phyloP scores from a whole-genome alignment of 2,888 invertebrate genomes.

The Neria commutata region DNA sequence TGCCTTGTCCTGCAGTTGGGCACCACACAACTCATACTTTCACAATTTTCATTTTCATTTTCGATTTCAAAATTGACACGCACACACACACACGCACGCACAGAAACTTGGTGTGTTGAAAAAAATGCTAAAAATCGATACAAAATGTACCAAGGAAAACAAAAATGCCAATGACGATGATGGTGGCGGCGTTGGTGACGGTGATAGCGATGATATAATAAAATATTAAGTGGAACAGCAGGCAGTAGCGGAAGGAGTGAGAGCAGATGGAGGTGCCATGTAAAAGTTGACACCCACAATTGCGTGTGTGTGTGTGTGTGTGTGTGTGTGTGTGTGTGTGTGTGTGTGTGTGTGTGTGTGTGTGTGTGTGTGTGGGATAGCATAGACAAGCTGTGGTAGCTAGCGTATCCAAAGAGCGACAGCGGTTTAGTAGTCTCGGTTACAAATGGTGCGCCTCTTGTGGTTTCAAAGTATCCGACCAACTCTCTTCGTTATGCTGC shows the following conservation, averaged over 20 bases:
- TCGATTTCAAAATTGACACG: constrained; percentile 9
- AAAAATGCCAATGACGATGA: neutral
- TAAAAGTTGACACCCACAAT: neutral
- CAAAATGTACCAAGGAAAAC: neutral
- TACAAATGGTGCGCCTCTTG: no score
- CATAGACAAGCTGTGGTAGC: constrained; percentile 24
- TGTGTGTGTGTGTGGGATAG: constrained; percentile 20
- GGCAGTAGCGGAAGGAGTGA: no score
- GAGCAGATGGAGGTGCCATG: no score
- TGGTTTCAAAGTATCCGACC: no score
- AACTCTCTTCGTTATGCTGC: constrained; percentile 20
- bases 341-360: neutral
- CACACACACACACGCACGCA: neutral
- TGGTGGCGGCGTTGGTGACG: no score
- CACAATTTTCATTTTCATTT: constrained; percentile 13
- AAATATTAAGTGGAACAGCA: neutral
- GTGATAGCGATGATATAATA: no score
- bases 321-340: neutral
- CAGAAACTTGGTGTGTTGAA: no score
- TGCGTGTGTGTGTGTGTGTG: constrained; percentile 4
- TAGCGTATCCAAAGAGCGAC: no score
- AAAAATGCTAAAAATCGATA: neutral
- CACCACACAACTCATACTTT: neutral
- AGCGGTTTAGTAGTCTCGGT: no score
- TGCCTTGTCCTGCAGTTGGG: no score